Conservation (phyloP, 2,888 invertebrate genomes). For the Mesorhabditis spiculigera region DNA sequence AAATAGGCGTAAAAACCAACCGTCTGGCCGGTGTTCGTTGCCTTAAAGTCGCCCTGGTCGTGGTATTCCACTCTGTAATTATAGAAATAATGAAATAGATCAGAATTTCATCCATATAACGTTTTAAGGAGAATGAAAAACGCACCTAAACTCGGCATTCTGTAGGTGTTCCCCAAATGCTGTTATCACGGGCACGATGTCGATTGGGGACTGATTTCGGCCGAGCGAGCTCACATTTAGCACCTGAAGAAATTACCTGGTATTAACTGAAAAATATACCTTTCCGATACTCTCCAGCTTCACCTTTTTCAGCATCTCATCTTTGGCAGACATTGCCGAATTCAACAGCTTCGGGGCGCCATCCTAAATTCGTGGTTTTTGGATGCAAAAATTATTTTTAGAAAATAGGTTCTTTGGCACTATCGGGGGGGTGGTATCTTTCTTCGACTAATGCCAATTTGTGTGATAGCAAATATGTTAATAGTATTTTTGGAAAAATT, state of each 20-base stretch:
- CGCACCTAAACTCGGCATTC: slow-evolving; percentile 45
- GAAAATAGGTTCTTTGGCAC: background rate
- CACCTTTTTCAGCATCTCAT: slow-evolving; percentile 35
- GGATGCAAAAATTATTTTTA: background rate
- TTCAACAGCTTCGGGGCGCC: slow-evolving; percentile 43
- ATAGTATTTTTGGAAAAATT: too few species aligned
- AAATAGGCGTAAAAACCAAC: slow-evolving; percentile 19
- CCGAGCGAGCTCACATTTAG: slow-evolving; percentile 37
- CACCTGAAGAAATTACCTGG: slow-evolving; percentile 29
- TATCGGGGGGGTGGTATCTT: too few species aligned
- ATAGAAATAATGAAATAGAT: background rate
- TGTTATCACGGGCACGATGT: slow-evolving; percentile 52
- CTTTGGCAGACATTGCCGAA: slow-evolving; percentile 32
- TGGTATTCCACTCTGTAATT: slow-evolving; percentile 49
- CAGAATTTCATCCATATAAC: background rate
- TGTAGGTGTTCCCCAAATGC: slow-evolving; percentile 54
- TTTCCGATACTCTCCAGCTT: background rate
- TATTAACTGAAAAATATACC: background rate
- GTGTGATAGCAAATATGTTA: too few species aligned
- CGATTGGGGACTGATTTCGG: slow-evolving; percentile 55
- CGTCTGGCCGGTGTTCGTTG: slow-evolving; percentile 45
- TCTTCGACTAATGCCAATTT: too few species aligned
- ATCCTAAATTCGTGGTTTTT: slow-evolving; percentile 15
- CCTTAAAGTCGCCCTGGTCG: slow-evolving; percentile 43
- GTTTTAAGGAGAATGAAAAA: background rate